Evolutionary conservation across 2,797 vertebrate genomes (phyloP).

Genomic region (Emys orbicularis): DNA sequence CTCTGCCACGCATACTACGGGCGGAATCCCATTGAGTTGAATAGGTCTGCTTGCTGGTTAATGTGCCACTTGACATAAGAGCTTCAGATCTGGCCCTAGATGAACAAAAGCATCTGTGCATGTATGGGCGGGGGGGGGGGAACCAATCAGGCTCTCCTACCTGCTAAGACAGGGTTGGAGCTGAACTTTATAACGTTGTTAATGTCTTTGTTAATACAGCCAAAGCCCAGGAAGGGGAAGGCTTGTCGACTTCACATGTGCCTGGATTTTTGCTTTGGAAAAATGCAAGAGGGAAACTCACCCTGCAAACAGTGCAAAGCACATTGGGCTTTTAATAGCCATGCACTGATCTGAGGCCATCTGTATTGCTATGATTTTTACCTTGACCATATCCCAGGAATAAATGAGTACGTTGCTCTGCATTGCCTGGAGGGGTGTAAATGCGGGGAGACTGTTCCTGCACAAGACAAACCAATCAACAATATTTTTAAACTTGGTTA

Average conservation of each 20-base stretch:
- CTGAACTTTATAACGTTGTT: not conserved
- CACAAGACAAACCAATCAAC: not conserved
- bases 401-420: not conserved
- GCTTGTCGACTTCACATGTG: not conserved
- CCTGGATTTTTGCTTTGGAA: not conserved
- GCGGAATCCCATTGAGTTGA: not conserved
- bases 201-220: not conserved
- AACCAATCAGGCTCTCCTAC: not conserved
- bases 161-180: not conserved
- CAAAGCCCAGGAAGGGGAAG: not conserved
- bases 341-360: not conserved
- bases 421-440: accelerated
- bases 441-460: not conserved
- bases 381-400: not conserved
- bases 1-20: not conserved
- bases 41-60: not conserved
- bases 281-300: not conserved
- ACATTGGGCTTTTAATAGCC: not conserved
- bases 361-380: not conserved
- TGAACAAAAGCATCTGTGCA: not conserved
- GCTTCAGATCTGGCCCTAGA: not conserved
- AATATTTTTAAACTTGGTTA: not conserved
- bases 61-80: not conserved
- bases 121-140: not conserved
- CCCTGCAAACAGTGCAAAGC: not conserved